Percentiles rank a stretch among this genome's conserved stretches.
phyloP scores from a whole-genome alignment of 1,140 invertebrate species.

The Euglossa dilemma region DNA sequence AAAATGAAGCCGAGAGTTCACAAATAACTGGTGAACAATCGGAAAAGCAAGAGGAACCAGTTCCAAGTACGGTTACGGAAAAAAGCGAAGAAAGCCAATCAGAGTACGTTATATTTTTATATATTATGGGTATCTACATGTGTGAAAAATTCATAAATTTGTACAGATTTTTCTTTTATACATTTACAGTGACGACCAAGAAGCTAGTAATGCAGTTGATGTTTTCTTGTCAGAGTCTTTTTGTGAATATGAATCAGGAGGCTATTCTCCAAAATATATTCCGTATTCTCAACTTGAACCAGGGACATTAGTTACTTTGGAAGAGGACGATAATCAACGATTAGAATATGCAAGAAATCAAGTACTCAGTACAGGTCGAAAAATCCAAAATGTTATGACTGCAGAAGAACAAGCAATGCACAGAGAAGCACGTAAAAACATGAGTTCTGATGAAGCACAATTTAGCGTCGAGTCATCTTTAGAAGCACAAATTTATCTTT shows the following conservation, averaged over 20 bases:
- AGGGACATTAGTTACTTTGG: conserved; percentile 90
- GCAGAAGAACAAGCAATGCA: conserved; percentile 86
- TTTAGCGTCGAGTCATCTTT: conserved; percentile 96
- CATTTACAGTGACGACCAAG: conserved; percentile 75
- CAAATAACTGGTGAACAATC: conserved; percentile 57
- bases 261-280: conserved; percentile 93
- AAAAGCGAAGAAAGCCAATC: conserved; percentile 74
- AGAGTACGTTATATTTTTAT: conserved; percentile 60
- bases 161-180: conserved; percentile 36
- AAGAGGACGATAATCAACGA: conserved; percentile 90
- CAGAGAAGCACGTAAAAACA: conserved; percentile 93
- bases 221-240: conserved; percentile 85
- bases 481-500: conserved; percentile 94
- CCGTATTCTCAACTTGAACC: conserved; percentile 89
- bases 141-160: neutral
- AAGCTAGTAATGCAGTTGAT: conserved; percentile 76
- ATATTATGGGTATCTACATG: neutral
- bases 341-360: conserved; percentile 88
- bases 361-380: conserved; percentile 84
- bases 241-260: conserved; percentile 89
- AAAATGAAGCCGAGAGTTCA: conserved; percentile 71
- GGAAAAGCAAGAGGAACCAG: conserved; percentile 62
- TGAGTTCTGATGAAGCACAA: conserved; percentile 93
- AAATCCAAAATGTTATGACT: conserved; percentile 83
- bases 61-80: conserved; percentile 58